Percentiles rank a stretch among this genome's conserved stretches.
Conservation (phyloP, 2,113 vertebrate genomes). For the Bambusicola thoracicus region DNA sequence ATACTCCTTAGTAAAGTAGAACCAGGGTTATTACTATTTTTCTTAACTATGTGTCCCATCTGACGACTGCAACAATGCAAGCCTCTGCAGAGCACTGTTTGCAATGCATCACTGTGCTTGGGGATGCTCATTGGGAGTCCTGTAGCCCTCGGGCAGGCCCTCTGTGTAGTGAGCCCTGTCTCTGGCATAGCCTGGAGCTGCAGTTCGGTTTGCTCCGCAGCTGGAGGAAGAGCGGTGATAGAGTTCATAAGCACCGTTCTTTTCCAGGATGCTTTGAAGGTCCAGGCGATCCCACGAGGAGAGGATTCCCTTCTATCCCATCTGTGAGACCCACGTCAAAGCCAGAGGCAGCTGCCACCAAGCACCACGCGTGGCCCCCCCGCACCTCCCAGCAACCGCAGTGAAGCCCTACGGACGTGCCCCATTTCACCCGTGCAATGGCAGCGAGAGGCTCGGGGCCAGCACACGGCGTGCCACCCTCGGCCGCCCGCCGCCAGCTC, state of each 20-base stretch:
- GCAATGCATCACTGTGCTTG: fast-evolving
- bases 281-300: background rate
- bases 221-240: background rate
- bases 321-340: fast-evolving
- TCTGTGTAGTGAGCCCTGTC: background rate
- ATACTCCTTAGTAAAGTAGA: background rate
- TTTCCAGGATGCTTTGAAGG: background rate
- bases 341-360: background rate
- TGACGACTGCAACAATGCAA: background rate
- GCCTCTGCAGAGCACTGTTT: fast-evolving
- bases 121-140: background rate
- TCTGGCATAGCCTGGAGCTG: background rate
- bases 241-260: background rate
- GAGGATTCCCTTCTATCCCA: background rate
- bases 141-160: background rate
- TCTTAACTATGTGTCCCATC: background rate
- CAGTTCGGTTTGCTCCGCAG: background rate
- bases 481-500: conserved; percentile 71
- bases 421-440: background rate
- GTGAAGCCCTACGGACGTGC: background rate
- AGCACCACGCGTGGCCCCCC: fast-evolving
- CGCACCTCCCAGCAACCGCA: no score
- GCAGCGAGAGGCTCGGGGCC: background rate
- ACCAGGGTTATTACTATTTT: background rate
- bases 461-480: background rate